Percentiles rank a stretch among this genome's conserved stretches.
phyloP scores from a whole-genome alignment of 2,888 invertebrate genomes.

The Hipparchia semele region DNA sequence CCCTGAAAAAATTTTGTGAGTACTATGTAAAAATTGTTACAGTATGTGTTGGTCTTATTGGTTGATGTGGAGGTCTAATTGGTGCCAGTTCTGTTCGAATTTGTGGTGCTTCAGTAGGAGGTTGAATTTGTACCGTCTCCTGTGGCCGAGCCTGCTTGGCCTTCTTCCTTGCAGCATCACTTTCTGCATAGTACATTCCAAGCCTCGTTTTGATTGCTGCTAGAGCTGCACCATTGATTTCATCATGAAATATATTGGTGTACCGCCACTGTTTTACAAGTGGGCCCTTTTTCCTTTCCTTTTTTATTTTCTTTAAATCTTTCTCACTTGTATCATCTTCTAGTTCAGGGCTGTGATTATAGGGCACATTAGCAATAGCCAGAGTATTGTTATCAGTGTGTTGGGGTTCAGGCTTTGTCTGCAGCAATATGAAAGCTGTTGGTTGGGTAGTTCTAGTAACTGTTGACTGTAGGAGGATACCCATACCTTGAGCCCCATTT shows the following conservation, averaged over 20 bases:
- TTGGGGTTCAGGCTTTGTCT: constrained; percentile 70
- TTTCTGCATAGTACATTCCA: constrained; percentile 79
- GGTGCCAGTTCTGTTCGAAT: constrained; percentile 36
- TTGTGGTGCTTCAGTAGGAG: constrained; percentile 55
- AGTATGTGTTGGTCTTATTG: constrained; percentile 69
- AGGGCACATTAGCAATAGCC: constrained; percentile 57
- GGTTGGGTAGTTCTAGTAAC: constrained; percentile 66
- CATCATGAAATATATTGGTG: constrained; percentile 82
- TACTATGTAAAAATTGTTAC: constrained; percentile 69
- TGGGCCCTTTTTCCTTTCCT: constrained; percentile 73
- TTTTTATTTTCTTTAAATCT: constrained; percentile 64
- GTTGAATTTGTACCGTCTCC: constrained; percentile 63
- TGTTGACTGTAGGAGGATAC: constrained; percentile 70
- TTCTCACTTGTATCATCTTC: constrained; percentile 50
- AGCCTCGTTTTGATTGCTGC: constrained; percentile 80
- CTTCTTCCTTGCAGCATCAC: constrained; percentile 77
- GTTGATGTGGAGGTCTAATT: constrained; percentile 46
- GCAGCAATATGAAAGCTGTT: constrained; percentile 72
- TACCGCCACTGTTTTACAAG: constrained; percentile 82
- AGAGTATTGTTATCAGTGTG: constrained; percentile 54
- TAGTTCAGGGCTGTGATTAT: constrained; percentile 52
- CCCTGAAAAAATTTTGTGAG: not conserved
- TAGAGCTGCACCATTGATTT: constrained; percentile 78
- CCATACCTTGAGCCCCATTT: constrained; percentile 72
- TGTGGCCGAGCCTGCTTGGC: constrained; percentile 66